Evolutionary conservation across 1,140 invertebrate species (phyloP).

Genomic region (Holcopasites calliopsidis): DNA sequence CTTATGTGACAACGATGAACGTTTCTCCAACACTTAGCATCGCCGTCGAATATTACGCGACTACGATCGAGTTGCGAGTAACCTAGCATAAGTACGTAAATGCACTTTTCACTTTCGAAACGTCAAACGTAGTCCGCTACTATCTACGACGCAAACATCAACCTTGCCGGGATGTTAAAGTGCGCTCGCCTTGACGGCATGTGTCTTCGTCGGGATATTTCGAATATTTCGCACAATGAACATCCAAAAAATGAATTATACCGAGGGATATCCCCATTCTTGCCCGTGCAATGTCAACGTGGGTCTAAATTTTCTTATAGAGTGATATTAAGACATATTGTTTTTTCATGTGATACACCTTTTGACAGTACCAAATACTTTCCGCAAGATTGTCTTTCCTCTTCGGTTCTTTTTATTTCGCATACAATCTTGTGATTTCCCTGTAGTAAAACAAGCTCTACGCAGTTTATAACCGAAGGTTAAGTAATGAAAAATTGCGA

Average conservation of each 20-base stretch:
- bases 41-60: constrained; percentile 14
- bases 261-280: background rate
- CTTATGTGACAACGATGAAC: constrained; percentile 60
- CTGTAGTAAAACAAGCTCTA: background rate
- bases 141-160: constrained; percentile 59
- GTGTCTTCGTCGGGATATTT: constrained; percentile 41
- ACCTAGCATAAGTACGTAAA: constrained; percentile 59
- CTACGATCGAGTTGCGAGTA: constrained; percentile 40
- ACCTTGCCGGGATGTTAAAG: constrained; percentile 54
- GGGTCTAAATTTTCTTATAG: background rate
- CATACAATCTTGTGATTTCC: background rate
- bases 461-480: background rate
- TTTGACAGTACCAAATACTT: constrained; percentile 31
- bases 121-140: constrained; percentile 56
- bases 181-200: constrained; percentile 27
- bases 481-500: background rate
- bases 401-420: background rate
- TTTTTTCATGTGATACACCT: constrained; percentile 15
- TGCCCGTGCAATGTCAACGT: background rate
- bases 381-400: background rate
- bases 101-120: constrained; percentile 34
- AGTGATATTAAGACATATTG: constrained; percentile 14
- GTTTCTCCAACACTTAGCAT: constrained; percentile 11
- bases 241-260: constrained; percentile 5
- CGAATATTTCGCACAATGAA: constrained; percentile 33